Evolutionary conservation across 2,113 vertebrate genomes (phyloP), one percentile per base, ranked within the genome.

Genomic region (Antechinus flavipes): DNA sequence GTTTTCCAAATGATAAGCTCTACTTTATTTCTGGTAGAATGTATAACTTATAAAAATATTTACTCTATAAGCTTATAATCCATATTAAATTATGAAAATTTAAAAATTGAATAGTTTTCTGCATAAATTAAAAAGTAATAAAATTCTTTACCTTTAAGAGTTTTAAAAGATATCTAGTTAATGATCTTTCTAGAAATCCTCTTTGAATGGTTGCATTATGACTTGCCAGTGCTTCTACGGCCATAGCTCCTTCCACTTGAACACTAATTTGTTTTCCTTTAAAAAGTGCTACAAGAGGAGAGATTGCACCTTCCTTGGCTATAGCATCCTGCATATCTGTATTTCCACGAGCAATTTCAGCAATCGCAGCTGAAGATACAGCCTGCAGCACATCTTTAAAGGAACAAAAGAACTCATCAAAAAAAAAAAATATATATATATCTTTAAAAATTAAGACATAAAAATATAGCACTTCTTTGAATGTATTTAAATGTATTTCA

Each of bases 201-300:
- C 97, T 98, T 97, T 99, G 99, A 90, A 98, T 98, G 7, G 12
- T 30, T n/a, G 97, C 61, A 94, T 99, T 99, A 54, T 95, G 55
- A 76, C 98, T 97, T 2, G 98, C 98, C 94, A 99, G 96, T 10
- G 98, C 97, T 91, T 99, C 99, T 42, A 99, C 97, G 12, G 99
- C 98, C 96, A 96, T 97, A 11, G 99, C 98, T 1, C 98, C 99
- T 96, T 98, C 98, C 94, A 99, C 94, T 94, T 98, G 98, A 23
- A 98, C 98, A 30, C 96, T 95, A 1, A 98, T 96, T 30, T 98
- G 98, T 84, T 98, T 98, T 91, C 97, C 96, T 90, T 96, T 97
- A 89, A 99, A 98, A 54, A 99, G 97, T 24, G 95, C 97, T 35
- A 99, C 98, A 93, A 99, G 97, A 25, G 98, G 97, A 25, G 76